phyloP scores from a whole-genome alignment of 2,797 vertebrate species.

The Odontamblyopus rebecca region DNA sequence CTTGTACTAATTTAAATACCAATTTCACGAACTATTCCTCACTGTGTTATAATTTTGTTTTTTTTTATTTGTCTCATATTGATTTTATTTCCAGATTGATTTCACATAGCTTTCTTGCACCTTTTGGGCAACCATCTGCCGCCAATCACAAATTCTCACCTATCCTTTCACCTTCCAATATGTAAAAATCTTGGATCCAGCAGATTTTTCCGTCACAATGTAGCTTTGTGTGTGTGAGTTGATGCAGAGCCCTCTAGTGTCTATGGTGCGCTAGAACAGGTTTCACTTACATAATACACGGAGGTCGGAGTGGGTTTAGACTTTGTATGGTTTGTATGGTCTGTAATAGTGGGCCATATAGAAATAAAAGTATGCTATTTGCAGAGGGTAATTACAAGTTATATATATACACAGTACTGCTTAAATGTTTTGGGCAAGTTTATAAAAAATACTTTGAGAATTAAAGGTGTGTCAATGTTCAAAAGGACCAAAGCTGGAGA shows the following conservation, averaged over 20 bases:
- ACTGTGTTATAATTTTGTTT: background rate
- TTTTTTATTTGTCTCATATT: background rate
- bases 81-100: conserved; percentile 1
- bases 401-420: background rate
- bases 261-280: conserved; percentile 23
- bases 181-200: background rate
- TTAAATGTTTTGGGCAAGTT: background rate
- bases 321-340: conserved; percentile 35
- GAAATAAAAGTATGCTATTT: conserved; percentile 10
- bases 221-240: conserved; percentile 32
- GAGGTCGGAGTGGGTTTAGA: conserved; percentile 42
- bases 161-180: background rate
- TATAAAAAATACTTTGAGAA: background rate
- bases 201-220: conserved; percentile 16
- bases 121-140: conserved; percentile 3
- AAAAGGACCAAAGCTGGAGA: background rate
- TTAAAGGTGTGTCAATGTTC: background rate
- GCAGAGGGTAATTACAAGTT: background rate
- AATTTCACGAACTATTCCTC: background rate
- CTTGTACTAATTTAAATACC: too few species aligned
- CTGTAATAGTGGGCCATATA: conserved; percentile 16
- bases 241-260: conserved; percentile 68
- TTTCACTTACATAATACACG: conserved; percentile 66
- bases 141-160: background rate
- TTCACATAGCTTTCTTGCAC: background rate